Conservation (phyloP, 2,888 invertebrate genomes). For the Tetheella fluctuosa region DNA sequence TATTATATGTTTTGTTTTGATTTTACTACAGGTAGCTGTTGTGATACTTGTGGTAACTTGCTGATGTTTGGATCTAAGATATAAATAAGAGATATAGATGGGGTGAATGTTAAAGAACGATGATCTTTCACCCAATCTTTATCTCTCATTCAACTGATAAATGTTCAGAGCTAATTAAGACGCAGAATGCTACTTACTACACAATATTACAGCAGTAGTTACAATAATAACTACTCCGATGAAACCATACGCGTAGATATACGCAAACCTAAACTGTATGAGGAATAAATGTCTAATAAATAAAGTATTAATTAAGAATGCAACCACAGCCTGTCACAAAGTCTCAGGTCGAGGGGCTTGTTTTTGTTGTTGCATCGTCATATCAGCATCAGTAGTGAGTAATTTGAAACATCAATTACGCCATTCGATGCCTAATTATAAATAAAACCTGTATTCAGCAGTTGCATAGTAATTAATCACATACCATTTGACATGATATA, state of each 20-base stretch:
- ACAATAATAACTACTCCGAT: no score
- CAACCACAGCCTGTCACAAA: background rate
- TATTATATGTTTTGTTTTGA: background rate
- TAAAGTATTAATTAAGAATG: no score
- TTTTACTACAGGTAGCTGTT: background rate
- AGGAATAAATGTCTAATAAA: background rate
- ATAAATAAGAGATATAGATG: background rate
- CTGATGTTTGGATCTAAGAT: background rate
- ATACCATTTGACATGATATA: background rate
- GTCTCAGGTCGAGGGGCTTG: background rate
- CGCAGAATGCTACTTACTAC: background rate
- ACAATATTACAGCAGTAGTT: no score
- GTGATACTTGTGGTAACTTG: background rate
- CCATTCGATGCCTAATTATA: slow-evolving; percentile 1
- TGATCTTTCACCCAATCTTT: no score
- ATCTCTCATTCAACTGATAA: background rate
- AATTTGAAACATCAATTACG: background rate
- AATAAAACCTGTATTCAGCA: background rate
- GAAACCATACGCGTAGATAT: background rate
- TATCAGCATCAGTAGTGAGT: background rate
- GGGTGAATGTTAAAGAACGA: background rate
- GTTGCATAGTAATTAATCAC: background rate
- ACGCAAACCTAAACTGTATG: background rate
- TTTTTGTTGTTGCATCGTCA: background rate
- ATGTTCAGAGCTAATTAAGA: background rate